Evolutionary conservation across 2,888 invertebrate genomes (phyloP), one percentile per base, ranked within the genome.

Genomic region (Cataglyphis cursor): DNA sequence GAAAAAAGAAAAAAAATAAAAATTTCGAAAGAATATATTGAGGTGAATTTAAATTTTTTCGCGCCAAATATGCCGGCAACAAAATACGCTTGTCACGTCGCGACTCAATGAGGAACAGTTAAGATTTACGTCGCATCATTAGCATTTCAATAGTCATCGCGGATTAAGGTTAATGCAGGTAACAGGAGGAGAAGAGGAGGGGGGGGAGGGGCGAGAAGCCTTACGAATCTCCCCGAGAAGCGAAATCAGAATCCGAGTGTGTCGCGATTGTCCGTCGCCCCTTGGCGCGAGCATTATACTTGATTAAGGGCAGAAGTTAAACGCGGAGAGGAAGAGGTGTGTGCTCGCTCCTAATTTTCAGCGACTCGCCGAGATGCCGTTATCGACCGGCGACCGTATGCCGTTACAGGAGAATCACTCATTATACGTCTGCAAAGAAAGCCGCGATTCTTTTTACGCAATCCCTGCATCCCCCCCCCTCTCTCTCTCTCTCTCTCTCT

Each of bases 381-480:
- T 78, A 70, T 68, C 41, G 54, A 51, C 28, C 54, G 68, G n/a
- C 28, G 28, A 28, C 35, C 28, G 38, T 70, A 12, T 72, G 70
- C 72, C 78, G 41, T 72, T 80, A 80, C 18, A 38, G 9, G 35
- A 48, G 59, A 59, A 18, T 54, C 72, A 35, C 6, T 41, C 59
- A 41, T 57, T 57, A 28, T 31, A 51, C 35, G 35, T 6, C 51
- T 51, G 24, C 44, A 44, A 54, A 72, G 61, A 28, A 51, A 64
- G 35, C 59, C 44, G 48, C 35, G 35, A 44, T 61, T 57, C 51
- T 76, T 75, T 87, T 87, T 88, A 86, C 84, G 86, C 85, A 88
- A 86, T 78, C 86, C 24, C 21, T 31, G 35, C n/a, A 8, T 65
- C 57, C 35, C 24, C 66, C n/a, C 28, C 66, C 18, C 44, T 44